Base-by-base conservation (phyloP, 1,140 invertebrate species). In the Scaptodrosophila lebanonensis region DNA sequence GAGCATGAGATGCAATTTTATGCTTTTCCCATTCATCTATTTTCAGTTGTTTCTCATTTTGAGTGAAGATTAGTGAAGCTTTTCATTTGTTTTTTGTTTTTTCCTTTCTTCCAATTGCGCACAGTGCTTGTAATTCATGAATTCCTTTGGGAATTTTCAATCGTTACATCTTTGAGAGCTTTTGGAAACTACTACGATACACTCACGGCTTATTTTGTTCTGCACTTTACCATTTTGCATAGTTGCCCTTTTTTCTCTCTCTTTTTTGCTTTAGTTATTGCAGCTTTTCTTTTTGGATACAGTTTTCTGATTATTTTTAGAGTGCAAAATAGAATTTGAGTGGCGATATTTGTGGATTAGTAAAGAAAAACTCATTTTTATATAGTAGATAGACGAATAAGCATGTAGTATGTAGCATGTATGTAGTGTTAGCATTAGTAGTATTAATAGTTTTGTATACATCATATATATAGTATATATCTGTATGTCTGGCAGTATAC, bases 351-450 rank as follows among this genome's bases (percentile, higher is more conserved):
- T 59, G 47, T 47, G n/a, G n/a, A 27, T 36, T 60, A 48, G 35
- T 59, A 52, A 60, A 42, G 42, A 32, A 45, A 58, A 66, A 66
- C 66, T 33, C 43, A 66, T 56, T 58, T 38, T 25, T 20, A 51
- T 49, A 47, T 11, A 49, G 61, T 71, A 66, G 50, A 53, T 71
- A 66, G 68, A 54, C 18, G 61, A 72, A 71, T 51, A 72, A 71
- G 67, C 68, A 66, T 25, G 22, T 25, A n/a, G 22, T 8, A 25
- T 4, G 61, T 45, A 53, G 32, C 29, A 48, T 17, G 27, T 29
- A 18, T 57, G n/a, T 25, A 25, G 22, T 48, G 32, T 49, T 33
- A 16, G 48, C 25, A 36, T 47, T 42, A 71, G 47, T 47, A 18
- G 8, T 50, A 18, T 13, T 8, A 18, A 15, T 51, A 20, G 12